Evolutionary conservation across 2,113 vertebrate species (phyloP).

Genomic region (Macrotis lagotis): DNA sequence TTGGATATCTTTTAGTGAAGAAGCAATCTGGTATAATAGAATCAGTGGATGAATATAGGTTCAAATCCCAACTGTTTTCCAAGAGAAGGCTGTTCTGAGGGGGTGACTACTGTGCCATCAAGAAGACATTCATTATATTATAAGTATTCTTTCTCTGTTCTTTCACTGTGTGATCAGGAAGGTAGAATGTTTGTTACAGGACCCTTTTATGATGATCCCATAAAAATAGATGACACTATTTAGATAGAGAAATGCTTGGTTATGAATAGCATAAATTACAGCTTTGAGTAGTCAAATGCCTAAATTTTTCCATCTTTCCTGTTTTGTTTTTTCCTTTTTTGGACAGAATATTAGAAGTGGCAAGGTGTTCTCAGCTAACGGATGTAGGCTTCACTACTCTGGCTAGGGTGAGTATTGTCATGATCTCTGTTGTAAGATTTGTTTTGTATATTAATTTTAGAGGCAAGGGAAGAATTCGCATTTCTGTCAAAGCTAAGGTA

Average conservation of each 20-base stretch:
- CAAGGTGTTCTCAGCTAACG: slow-evolving; percentile 97
- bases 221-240: slow-evolving; percentile 44
- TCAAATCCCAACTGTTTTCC: slow-evolving; percentile 63
- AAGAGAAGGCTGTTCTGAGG: slow-evolving; percentile 64
- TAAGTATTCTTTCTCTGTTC: neutral
- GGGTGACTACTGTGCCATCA: slow-evolving; percentile 55
- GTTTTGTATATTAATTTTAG: slow-evolving; percentile 25
- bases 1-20: neutral
- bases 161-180: slow-evolving; percentile 8
- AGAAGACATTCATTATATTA: slow-evolving; percentile 54
- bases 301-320: slow-evolving; percentile 51
- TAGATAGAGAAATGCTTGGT: slow-evolving; percentile 39
- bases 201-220: neutral
- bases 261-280: slow-evolving; percentile 40
- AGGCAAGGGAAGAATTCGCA: neutral
- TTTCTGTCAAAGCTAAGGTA: neutral
- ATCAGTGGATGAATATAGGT: neutral
- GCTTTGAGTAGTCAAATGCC: slow-evolving; percentile 38
- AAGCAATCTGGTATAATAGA: neutral
- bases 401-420: slow-evolving; percentile 90
- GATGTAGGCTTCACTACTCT: slow-evolving; percentile 97
- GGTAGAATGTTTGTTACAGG: slow-evolving; percentile 20
- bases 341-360: slow-evolving; percentile 97
- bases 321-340: slow-evolving; percentile 57
- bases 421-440: neutral